These are phyloP conservation scores for Cryptus viduatorius DNA, from an alignment of 2,888 invertebrate species.

Conservation along the genomic window DNA sequence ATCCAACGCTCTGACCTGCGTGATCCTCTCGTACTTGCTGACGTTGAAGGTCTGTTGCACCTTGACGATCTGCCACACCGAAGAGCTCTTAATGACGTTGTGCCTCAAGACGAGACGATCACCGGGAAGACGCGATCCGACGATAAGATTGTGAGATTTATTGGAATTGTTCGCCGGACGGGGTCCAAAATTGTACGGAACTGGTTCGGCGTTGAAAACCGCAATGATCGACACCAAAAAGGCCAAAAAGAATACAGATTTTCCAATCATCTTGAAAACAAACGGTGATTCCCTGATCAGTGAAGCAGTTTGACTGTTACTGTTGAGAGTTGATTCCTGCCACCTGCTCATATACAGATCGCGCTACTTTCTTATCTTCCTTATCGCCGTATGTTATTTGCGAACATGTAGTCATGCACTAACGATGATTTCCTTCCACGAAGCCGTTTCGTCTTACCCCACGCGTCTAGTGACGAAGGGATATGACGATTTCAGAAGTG, in stretches of 20 bases:
- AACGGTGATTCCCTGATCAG: background rate
- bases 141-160: constrained; percentile 73
- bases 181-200: background rate
- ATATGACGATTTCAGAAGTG: background rate
- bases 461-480: background rate
- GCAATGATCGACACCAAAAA: background rate
- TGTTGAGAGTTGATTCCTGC: background rate
- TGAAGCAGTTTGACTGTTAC: background rate
- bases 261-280: background rate
- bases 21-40: constrained; percentile 76
- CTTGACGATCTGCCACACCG: constrained; percentile 73
- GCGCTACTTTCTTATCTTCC: background rate
- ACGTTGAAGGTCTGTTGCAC: constrained; percentile 73
- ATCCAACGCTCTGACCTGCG: constrained; percentile 83
- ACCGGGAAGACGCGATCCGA: constrained; percentile 74
- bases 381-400: background rate
- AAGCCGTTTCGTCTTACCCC: background rate
- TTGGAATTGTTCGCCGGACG: constrained; percentile 12
- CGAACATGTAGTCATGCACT: background rate
- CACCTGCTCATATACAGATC: background rate
- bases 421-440: background rate
- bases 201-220: background rate
- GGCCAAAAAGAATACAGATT: background rate
- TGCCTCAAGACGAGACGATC: constrained; percentile 72
- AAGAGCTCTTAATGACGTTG: constrained; percentile 75